A percentile compares a stretch with the other conserved stretches of the same genome.
Evolutionary conservation across 2,113 vertebrate genomes (phyloP).

Genomic region (Antidorcas marsupialis): DNA sequence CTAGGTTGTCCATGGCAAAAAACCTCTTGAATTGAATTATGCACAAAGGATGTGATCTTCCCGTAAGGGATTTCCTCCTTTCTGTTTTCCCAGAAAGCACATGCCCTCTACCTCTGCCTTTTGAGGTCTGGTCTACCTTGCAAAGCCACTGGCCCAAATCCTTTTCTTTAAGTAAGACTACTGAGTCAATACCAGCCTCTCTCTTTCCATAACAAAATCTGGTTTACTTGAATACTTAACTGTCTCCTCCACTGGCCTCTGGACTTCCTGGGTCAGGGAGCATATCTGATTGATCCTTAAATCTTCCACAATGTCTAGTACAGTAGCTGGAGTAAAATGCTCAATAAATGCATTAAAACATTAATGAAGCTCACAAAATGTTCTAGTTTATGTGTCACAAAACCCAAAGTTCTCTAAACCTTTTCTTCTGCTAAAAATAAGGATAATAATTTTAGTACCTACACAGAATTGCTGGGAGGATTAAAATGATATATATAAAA

Average conservation of each 20-base stretch:
- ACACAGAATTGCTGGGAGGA: background rate
- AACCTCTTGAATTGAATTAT: background rate
- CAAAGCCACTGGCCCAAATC: background rate
- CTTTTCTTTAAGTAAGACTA: background rate
- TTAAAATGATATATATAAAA: background rate
- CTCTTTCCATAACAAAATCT: background rate
- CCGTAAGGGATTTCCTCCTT: background rate
- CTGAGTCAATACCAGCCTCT: background rate
- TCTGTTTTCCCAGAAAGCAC: background rate
- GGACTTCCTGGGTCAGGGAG: background rate
- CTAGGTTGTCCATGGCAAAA: background rate
- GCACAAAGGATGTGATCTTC: background rate
- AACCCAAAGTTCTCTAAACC: background rate
- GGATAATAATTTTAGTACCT: background rate
- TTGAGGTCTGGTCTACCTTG: background rate
- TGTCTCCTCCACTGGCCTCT: background rate
- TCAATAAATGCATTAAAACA: background rate
- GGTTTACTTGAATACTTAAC: background rate
- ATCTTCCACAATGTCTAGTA: background rate
- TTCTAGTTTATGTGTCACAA: background rate
- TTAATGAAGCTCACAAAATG: background rate
- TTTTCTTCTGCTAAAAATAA: background rate
- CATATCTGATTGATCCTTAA: background rate
- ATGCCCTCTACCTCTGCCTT: background rate
- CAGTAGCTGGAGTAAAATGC: background rate